Evolutionary conservation across 2,888 invertebrate genomes (phyloP).

Genomic region (Alviniconcha strummeri): DNA sequence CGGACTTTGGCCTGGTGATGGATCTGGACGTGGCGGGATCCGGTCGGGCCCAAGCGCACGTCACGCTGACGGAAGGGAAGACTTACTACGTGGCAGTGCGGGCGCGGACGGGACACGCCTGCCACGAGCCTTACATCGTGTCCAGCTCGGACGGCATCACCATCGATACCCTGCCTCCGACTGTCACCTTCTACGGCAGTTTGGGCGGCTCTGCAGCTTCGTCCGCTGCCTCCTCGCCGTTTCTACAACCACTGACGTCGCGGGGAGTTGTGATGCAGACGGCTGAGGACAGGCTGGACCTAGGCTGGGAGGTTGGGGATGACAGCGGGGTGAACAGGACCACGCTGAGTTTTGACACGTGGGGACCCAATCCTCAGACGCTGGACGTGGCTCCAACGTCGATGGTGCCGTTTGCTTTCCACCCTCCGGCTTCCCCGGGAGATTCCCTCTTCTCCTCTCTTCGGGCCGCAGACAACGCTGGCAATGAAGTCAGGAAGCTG

Average conservation of each 20-base stretch:
- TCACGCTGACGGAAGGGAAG: constrained; percentile 47
- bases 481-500: background rate
- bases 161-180: constrained; percentile 46
- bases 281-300: background rate
- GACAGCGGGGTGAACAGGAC: background rate
- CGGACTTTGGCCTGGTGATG: constrained; percentile 54
- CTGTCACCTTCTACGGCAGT: constrained; percentile 10
- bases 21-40: constrained; percentile 42
- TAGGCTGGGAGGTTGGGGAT: background rate
- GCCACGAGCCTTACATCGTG: constrained; percentile 50
- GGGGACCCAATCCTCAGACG: background rate
- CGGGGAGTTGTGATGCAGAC: constrained; percentile 5
- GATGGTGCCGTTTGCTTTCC: background rate
- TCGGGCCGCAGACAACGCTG: constrained; percentile 17
- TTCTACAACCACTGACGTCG: background rate
- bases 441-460: constrained; percentile 45
- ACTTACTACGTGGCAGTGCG: constrained; percentile 52
- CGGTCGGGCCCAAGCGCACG: constrained; percentile 52
- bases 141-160: constrained; percentile 56
- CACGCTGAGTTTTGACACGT: background rate
- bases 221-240: no score
- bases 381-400: background rate
- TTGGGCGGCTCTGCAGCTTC: background rate
- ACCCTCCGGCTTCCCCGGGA: constrained; percentile 33
- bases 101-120: constrained; percentile 52